Base-by-base conservation (phyloP, 2,888 invertebrate species). In the Griposia aprilina region DNA sequence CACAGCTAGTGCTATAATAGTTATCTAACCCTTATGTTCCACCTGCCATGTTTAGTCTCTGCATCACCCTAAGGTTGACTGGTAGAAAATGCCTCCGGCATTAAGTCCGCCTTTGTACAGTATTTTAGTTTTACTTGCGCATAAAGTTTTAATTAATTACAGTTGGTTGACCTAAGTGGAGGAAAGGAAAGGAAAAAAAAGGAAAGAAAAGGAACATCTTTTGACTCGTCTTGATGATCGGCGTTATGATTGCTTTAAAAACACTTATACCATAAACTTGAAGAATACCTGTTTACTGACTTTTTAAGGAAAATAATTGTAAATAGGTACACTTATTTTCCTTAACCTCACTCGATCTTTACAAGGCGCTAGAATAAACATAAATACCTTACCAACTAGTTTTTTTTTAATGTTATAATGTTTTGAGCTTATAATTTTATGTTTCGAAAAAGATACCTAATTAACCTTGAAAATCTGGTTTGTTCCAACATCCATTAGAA, bases 321-420 rank as follows among this genome's bases (percentile, higher is more conserved):
- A 36, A 36, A 36, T 45, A 60, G 52, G n/a, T 30, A 26, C 41
- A n/a, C 62, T 13, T 62, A 72, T 81, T 78, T 74, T 78, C 63
- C 78, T 73, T 36, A 73, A 41, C 5, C 55, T 11, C 41, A 26
- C 8, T 41, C 17, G n/a, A 65, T 59, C 2, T 41, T 63, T 26
- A 30, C 3, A 17, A 41, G 30, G 57, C 57, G 2, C 10, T 50
- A 20, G 1, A 30, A 81, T 78, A 63, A 63, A 48, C 26, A 78
- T 57, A 63, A 78, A 80, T 48, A 62, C 10, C 26, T 26, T 48
- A n/a, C 20, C 26, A 62, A n/a, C 20, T 15, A n/a, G 17, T 1
- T 62, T 50, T 60, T 60, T 72, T 76, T 48, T 15, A 13, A n/a
- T 17, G 20, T 45, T 26, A 62, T 55, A 36, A 26, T 13, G 3